Percentiles rank a stretch among this genome's conserved stretches.
Evolutionary conservation across 2,797 vertebrate genomes (phyloP).

Genomic region (Muscicapa striata): DNA sequence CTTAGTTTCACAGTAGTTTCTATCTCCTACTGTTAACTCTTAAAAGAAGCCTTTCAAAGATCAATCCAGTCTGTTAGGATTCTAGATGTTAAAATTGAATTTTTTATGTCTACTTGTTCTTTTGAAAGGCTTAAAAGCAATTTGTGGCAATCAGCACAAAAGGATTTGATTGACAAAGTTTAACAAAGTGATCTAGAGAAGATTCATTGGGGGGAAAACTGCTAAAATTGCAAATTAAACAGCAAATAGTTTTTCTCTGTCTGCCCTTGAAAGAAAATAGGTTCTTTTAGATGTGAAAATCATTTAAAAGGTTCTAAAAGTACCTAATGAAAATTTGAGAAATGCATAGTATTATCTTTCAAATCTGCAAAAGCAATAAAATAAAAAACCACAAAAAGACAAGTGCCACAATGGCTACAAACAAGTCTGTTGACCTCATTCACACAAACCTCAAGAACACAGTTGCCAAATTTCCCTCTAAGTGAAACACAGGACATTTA

Average conservation of each 20-base stretch:
- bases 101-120: constrained; percentile 26
- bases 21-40: constrained; percentile 20
- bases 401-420: neutral
- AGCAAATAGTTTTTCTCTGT: neutral
- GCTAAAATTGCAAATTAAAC: neutral
- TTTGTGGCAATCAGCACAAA: constrained; percentile 37
- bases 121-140: constrained; percentile 24
- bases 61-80: neutral
- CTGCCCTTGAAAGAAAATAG: neutral
- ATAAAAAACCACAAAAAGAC: neutral
- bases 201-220: neutral
- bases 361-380: neutral
- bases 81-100: neutral
- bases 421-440: neutral
- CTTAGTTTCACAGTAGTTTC: constrained; percentile 25
- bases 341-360: neutral
- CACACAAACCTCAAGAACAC: neutral
- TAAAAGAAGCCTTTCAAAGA: constrained; percentile 44
- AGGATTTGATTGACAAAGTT: neutral
- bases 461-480: neutral
- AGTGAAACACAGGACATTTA: neutral
- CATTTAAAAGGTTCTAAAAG: neutral
- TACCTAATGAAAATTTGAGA: neutral
- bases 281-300: neutral
- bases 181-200: constrained; percentile 5